Percentiles rank a stretch among this genome's conserved stretches.
phyloP scores from a whole-genome alignment of 2,888 invertebrate species.

The Chrysotoxum bicinctum region DNA sequence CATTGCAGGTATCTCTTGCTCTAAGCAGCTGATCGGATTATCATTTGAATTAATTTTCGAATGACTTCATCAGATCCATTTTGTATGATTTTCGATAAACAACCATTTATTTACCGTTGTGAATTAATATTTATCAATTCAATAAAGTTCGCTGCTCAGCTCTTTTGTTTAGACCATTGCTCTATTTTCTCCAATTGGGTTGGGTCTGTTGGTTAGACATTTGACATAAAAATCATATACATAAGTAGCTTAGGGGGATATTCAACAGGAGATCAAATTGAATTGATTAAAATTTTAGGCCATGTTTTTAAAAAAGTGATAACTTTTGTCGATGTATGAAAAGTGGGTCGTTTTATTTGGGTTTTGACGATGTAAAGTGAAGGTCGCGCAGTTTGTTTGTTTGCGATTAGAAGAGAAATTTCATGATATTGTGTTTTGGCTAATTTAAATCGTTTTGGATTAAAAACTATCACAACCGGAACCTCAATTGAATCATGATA shows the following conservation, averaged over 20 bases:
- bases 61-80: neutral
- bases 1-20: neutral
- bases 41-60: neutral
- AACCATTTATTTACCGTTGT: constrained; percentile 4
- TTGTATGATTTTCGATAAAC: neutral
- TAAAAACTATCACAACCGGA: neutral
- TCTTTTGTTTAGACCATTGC: constrained; percentile 20
- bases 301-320: constrained; percentile 1
- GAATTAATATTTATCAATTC: constrained; percentile 3
- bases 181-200: constrained; percentile 1
- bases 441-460: neutral
- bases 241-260: neutral
- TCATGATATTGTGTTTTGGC: neutral
- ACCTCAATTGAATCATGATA: neutral
- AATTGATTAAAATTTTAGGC: constrained; percentile 3
- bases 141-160: constrained; percentile 3
- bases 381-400: neutral
- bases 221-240: constrained; percentile 20
- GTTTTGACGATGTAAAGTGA: neutral
- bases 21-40: constrained; percentile 3
- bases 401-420: neutral
- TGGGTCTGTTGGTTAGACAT: neutral
- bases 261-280: neutral
- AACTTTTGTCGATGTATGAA: neutral
- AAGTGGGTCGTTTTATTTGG: constrained; percentile 6